Base-by-base conservation (phyloP, 1,140 invertebrate genomes). In the Magallana ariakensis region DNA sequence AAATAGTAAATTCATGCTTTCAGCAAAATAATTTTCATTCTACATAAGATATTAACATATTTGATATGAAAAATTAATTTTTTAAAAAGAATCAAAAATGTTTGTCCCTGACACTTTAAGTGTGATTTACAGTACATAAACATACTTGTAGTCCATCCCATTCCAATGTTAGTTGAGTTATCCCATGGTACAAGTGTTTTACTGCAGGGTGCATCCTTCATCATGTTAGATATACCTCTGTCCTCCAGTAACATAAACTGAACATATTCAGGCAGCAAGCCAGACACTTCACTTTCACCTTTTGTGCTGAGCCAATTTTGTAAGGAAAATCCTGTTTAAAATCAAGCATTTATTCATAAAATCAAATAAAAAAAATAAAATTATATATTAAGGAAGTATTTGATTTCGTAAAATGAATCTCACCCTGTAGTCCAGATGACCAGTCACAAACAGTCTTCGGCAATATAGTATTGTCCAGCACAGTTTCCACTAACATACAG, bases 401-500 rank as follows among this genome's bases (percentile, higher is more conserved):
- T 80, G 22, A 33, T 16, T 10, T 3, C 22, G 4, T 22, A 22
- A 5, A 22, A 13, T 46, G 10, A 53, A n/a, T 4, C 16, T 82
- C 19, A 84, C 22, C 84, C 22, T 62, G 22, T 9, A 85, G 75
- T 57, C 55, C 62, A 3, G 66, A 22, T 10, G 62, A 70, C 62
- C 66, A 85, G 10, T 85, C 87, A 88, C 87, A 88, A 6, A 55
- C 54, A 22, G 85, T 54, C n/a, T 85, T 88, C 13, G 87, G 87
- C 8, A 88, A 54, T 53, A 85, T 54, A 10, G 87, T 66, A 16
- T 83, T 55, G 53, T 33, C 83, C 22, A 88, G 57, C n/a, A 85
- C 84, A 53, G 84, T 80, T 10, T 83, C 84, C 11, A 56, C 10
- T 2, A 88, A 54, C 6, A 62, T 15, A 88, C 89, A 90, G 13